Evolutionary conservation across 2,888 invertebrate species (phyloP).

Genomic region (Catonia carolina): DNA sequence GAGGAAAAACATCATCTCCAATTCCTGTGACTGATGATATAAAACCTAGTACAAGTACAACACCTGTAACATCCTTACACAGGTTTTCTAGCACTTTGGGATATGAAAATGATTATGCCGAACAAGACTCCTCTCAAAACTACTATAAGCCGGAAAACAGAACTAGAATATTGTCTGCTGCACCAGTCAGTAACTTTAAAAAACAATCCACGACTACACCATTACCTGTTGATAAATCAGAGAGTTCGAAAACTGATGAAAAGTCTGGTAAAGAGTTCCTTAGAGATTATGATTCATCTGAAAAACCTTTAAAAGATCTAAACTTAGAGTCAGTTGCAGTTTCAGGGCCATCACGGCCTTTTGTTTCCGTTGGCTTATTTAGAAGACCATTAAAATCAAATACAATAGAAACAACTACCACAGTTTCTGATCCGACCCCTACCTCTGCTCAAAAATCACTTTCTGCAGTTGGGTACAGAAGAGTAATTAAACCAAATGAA

Average conservation of each 20-base stretch:
- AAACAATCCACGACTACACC: not conserved
- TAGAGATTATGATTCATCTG: constrained; percentile 1
- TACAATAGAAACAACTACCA: constrained; percentile 5
- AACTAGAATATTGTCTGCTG: not conserved
- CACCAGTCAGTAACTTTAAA: not conserved
- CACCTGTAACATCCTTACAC: not conserved
- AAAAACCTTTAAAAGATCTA: not conserved
- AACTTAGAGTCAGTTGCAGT: not conserved
- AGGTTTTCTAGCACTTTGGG: not conserved
- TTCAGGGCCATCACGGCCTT: not conserved
- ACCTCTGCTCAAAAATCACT: not conserved
- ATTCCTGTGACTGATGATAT: not conserved
- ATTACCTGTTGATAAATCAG: constrained; percentile 2
- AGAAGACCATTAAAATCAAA: constrained; percentile 14
- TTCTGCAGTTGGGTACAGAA: constrained; percentile 5
- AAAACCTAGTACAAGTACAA: not conserved
- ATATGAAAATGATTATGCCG: not conserved
- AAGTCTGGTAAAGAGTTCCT: not conserved
- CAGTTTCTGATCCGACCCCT: not conserved
- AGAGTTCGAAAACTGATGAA: not conserved
- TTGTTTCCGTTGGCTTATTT: constrained; percentile 3
- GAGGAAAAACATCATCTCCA: not conserved
- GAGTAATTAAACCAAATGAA: constrained; percentile 4
- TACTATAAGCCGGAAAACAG: not conserved
- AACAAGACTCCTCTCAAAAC: not conserved